Percentiles rank a stretch among this genome's conserved stretches.
phyloP scores from a whole-genome alignment of 2,888 invertebrate species.

The Athalia cordata region DNA sequence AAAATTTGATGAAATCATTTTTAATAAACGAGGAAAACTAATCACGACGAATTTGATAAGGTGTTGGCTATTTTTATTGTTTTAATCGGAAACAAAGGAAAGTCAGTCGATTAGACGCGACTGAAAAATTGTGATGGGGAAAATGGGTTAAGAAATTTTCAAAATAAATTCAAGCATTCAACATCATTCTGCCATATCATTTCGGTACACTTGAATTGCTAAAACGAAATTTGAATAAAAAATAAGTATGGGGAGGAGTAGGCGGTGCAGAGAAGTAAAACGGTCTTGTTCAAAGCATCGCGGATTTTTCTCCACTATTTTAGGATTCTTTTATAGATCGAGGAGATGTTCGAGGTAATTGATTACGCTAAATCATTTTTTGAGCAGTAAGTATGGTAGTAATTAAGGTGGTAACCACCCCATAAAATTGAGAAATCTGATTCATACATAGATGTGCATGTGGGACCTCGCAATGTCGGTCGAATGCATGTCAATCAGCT shows the following conservation, averaged over 20 bases:
- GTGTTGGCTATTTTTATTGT: neutral
- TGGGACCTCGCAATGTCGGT: neutral
- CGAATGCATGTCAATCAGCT: constrained; percentile 11
- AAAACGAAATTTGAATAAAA: constrained; percentile 2
- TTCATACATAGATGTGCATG: neutral
- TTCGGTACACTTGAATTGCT: neutral
- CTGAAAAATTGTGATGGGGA: neutral
- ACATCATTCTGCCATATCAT: neutral
- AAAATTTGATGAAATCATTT: neutral
- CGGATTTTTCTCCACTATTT: constrained; percentile 15
- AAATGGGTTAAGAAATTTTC: neutral
- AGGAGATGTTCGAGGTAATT: constrained; percentile 25
- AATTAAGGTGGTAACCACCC: neutral
- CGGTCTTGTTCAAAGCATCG: neutral
- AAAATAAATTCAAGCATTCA: neutral
- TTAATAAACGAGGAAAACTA: constrained; percentile 18
- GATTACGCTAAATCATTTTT: neutral
- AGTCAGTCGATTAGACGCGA: constrained; percentile 9
- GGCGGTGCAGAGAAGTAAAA: constrained; percentile 9
- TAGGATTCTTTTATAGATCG: constrained; percentile 7
- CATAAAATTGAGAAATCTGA: neutral
- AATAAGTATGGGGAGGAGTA: constrained; percentile 21
- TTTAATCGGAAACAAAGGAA: constrained; percentile 4
- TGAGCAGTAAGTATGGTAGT: neutral
- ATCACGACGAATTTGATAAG: neutral